Base-by-base conservation (phyloP, 2,797 vertebrate species). In the Enteromius paludinosus region DNA sequence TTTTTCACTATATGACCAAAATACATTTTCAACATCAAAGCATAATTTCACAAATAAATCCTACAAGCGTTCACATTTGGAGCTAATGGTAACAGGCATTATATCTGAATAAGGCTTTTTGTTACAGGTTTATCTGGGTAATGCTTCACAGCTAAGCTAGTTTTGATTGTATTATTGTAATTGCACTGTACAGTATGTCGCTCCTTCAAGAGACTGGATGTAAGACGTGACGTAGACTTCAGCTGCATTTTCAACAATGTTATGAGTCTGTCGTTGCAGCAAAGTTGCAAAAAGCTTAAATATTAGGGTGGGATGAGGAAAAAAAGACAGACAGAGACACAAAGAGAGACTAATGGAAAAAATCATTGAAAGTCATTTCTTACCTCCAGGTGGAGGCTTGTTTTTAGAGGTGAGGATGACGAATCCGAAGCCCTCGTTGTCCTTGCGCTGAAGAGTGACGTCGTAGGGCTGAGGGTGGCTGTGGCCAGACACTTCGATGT, bases 371-470 rank as follows among this genome's bases (percentile, higher is more conserved):
- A 20, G 12, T 18, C 3, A 43, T 33, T 35, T 64, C 96, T 95
- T 83, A 99, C 98, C 98, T 90, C 98, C 97, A 3, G 97, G 96
- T 4, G 98, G 97, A 52, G 97, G 97, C 88, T 97, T 99, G 94
- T 92, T 98, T 92, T 99, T 99, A 1, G 98, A 99, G 8, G 98
- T 99, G 86, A 99, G 96, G 89, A 99, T 99, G 87, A 99, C 97
- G 0, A 99, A 99, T 56, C 98, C 98, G 47, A 99, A 99, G 11
- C 98, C 98, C 89, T 99, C 98, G 0, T 95, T 97, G 90, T 99
- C 97, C 87, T 93, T 97, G 72, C 97, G 93, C 79, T 98, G 97
- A 87, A 99, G 92, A 25, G 94, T 90, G 64, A 99, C 92, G 1
- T 99, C 96, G 0, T 98, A 99, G 79, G 94, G 90, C 84, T 98